phyloP scores from a whole-genome alignment of 2,113 vertebrate species.

The Elaphurus davidianus region DNA sequence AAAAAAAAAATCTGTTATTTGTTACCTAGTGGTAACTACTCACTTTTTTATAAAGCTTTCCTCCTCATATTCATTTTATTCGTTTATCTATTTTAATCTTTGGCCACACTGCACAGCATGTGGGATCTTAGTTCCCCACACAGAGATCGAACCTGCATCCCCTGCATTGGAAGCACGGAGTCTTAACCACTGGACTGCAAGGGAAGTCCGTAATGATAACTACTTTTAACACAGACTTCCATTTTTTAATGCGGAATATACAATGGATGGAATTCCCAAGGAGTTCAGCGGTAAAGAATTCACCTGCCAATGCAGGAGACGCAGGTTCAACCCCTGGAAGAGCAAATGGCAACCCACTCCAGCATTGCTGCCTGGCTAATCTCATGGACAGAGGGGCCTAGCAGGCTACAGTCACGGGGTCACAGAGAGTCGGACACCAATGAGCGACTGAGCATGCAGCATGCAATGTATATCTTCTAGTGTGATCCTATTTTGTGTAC shows the following conservation, averaged over 20 bases:
- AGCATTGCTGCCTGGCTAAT: neutral
- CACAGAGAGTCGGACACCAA: neutral
- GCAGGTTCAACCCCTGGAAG: neutral
- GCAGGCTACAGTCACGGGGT: neutral
- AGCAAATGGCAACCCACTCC: neutral
- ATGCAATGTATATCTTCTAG: neutral
- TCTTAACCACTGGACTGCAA: neutral
- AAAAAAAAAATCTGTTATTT: neutral
- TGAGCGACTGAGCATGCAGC: neutral
- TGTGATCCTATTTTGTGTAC: no score
- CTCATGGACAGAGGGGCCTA: neutral
- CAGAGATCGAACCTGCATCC: neutral
- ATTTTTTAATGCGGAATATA: neutral
- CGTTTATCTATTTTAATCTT: neutral
- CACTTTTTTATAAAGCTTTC: neutral
- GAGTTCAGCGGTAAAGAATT: neutral
- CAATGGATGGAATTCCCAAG: neutral
- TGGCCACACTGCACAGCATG: neutral
- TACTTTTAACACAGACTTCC: neutral
- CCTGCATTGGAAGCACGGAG: neutral
- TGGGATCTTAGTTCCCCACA: neutral
- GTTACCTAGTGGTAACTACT: neutral
- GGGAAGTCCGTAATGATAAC: neutral
- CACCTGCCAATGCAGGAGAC: neutral
- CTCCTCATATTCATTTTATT: neutral